A percentile compares a stretch with the other conserved stretches of the same genome.
These are phyloP conservation scores for Peromyscus nudipes DNA, from an alignment of 2,797 vertebrate genomes.

Conservation along the genomic window DNA sequence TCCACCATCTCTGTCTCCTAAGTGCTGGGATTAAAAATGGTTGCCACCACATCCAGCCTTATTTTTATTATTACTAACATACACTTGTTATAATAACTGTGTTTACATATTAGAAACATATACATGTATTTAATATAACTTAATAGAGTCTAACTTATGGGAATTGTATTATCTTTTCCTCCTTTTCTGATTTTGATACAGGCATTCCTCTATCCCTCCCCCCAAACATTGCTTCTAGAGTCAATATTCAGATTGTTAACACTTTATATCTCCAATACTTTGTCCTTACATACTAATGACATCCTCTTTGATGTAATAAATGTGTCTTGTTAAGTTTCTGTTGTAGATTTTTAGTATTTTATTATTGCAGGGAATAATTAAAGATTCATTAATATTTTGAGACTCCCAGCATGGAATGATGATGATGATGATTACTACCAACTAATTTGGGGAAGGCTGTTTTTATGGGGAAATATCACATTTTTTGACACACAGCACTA, in stretches of 20 bases:
- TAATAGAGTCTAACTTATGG: background rate
- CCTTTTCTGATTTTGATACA: background rate
- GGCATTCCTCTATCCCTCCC: background rate
- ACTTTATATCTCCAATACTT: background rate
- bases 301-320: background rate
- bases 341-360: constrained; percentile 29
- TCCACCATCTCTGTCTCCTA: background rate
- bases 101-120: background rate
- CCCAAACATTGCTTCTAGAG: background rate
- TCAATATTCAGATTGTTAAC: constrained; percentile 12
- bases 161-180: background rate
- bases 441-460: background rate
- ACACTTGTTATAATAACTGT: background rate
- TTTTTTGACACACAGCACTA: background rate
- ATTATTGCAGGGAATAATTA: background rate
- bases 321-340: constrained; percentile 1
- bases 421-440: background rate
- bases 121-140: background rate
- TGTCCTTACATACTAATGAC: background rate
- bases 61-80: background rate
- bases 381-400: constrained; percentile 51
- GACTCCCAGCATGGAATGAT: background rate
- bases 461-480: background rate
- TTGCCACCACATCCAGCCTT: background rate
- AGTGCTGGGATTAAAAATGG: too few relatives aligned